These are phyloP conservation scores for Pachycephus smyrnensis DNA, from an alignment of 2,888 invertebrate species.

Conservation along the genomic window DNA sequence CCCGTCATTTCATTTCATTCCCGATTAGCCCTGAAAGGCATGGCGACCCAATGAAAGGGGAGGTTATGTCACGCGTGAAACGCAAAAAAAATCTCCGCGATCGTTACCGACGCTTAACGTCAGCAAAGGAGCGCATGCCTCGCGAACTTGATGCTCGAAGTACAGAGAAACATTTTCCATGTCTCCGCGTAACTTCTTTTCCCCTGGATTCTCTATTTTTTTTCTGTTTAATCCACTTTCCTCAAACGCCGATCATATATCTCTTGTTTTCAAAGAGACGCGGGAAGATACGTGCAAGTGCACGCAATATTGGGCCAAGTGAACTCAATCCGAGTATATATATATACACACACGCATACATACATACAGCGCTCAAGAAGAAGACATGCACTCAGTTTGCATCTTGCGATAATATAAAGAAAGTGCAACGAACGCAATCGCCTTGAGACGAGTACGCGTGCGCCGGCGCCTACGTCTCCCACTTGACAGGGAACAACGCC, in stretches of 20 bases:
- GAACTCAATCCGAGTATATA: background rate
- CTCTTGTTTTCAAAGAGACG: background rate
- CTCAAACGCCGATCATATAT: background rate
- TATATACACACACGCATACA: background rate
- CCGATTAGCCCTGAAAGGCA: background rate
- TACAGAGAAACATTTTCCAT: background rate
- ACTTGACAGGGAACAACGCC: background rate
- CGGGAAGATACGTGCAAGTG: background rate
- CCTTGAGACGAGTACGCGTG: conserved; percentile 16
- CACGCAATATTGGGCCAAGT: background rate
- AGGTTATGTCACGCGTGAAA: background rate
- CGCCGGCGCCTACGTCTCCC: background rate
- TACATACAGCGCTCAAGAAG: background rate
- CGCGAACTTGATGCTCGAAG: background rate
- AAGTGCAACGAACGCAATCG: conserved; percentile 25
- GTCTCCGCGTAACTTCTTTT: background rate
- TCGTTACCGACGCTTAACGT: background rate
- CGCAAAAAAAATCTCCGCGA: background rate
- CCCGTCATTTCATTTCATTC: background rate
- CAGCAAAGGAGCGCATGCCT: background rate
- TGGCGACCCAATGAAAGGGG: background rate
- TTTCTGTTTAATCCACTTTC: background rate
- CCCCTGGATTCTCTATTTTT: background rate
- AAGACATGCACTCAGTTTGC: background rate
- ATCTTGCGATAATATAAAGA: conserved; percentile 20